Evolutionary conservation across 2,113 vertebrate species (phyloP).

Genomic region (Oreochromis aureus): DNA sequence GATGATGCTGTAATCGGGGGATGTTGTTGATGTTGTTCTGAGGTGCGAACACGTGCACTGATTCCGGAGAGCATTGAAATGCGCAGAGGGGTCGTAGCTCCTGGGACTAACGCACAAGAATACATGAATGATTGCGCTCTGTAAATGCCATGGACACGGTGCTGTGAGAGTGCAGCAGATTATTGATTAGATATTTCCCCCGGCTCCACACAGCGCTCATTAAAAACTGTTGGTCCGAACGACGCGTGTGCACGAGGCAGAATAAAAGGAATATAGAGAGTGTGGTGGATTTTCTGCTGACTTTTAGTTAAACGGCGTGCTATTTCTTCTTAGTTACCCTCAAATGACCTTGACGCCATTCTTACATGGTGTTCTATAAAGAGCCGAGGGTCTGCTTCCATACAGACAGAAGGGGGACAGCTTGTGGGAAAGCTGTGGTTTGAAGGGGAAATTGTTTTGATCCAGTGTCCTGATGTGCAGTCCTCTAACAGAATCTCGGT

Average conservation of each 20-base stretch:
- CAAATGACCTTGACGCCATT: slow-evolving; percentile 69
- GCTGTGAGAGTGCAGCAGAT: not conserved
- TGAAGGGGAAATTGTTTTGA: not conserved
- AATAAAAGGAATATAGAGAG: not conserved
- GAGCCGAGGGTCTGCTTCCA: not conserved
- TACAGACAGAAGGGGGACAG: not conserved
- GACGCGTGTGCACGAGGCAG: not conserved
- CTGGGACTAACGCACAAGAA: not conserved
- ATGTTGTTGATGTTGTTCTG: slow-evolving; percentile 28
- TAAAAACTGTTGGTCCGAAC: not conserved
- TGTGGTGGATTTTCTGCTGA: not conserved
- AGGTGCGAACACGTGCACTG: slow-evolving; percentile 38
- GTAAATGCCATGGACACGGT: not conserved
- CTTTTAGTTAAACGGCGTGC: not conserved
- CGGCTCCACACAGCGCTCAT: not conserved
- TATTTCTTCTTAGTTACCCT: slow-evolving; percentile 39
- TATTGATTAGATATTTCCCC: not conserved
- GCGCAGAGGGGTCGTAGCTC: not conserved
- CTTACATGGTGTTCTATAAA: not conserved
- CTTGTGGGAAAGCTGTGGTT: not conserved
- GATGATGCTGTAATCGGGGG: not conserved
- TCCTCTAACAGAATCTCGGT: not conserved
- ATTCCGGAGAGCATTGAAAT: not conserved
- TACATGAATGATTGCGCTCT: not conserved
- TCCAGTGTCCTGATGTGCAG: not conserved